Base-by-base conservation (phyloP, 2,888 invertebrate species). In the Drosophila vallismaia region DNA sequence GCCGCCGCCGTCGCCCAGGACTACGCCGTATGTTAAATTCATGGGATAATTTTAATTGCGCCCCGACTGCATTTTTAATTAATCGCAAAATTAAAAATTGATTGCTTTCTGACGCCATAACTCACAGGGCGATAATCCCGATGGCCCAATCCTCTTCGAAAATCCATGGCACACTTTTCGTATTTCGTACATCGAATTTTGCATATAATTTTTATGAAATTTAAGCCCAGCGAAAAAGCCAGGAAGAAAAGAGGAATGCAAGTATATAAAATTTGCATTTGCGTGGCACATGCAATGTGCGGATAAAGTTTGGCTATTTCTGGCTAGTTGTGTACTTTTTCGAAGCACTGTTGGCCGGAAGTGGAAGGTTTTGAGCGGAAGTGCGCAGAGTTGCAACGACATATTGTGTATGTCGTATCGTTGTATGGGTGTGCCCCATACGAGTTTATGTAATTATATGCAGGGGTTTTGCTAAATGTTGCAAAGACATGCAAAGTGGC, bases 81-180 rank as follows among this genome's bases (percentile, higher is more conserved):
- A 82, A 82, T 70, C 81, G 51, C 64, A 64, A 86, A 80, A 82
- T 86, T 81, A 80, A 82, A 86, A 86, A 84, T 82, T 82, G 82
- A 82, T 82, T 86, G 81, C 76, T 78, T 82, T 82, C 66, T 78
- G 81, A 76, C 70, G 76, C 80, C 75, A 75, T 70, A 70, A 57
- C 66, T 76, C 58, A 38, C 31, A 38, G 14, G 45, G 44, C 69
- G 74, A 76, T 76, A 75, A 76, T 77, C 63, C 56, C 53, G 42
- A 42, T 19, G 19, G 9, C 44, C 42, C 51, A 50, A 60, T 62
- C 62, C 48, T 12, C 8, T 26, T 8, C 44, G 10, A 44, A 44
- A 24, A 44, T 19, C 60, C 45, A 51, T 64, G 45, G 53, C 64
- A 53, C 36, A 64, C 66, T 53, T 53, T 53, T 26, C 4, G 8